Percentiles rank a stretch among this genome's conserved stretches.
These are phyloP conservation scores for Oceanites oceanicus DNA, from an alignment of 2,113 vertebrate genomes.

Conservation along the genomic window DNA sequence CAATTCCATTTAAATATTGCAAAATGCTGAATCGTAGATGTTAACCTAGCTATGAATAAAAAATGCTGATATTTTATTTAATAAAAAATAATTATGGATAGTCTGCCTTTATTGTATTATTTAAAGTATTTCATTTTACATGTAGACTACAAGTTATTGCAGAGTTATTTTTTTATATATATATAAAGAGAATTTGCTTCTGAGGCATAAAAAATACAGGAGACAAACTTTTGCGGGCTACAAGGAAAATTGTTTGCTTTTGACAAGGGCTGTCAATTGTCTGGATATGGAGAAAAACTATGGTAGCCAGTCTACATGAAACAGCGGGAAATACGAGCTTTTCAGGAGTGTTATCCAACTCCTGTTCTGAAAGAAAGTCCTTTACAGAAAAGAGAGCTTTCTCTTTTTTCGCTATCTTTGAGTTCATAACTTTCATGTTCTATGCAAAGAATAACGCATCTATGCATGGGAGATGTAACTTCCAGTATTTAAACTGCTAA, in stretches of 20 bases:
- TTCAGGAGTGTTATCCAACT: background rate
- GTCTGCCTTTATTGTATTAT: constrained; percentile 68
- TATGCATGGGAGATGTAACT: background rate
- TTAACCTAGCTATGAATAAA: constrained; percentile 75
- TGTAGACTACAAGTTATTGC: constrained; percentile 30
- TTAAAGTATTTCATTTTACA: constrained; percentile 73
- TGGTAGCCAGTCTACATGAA: background rate
- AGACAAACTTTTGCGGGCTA: constrained; percentile 8
- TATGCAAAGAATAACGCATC: background rate
- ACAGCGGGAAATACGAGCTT: background rate
- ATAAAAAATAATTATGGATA: constrained; percentile 72
- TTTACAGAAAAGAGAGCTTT: background rate
- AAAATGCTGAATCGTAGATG: constrained; percentile 73
- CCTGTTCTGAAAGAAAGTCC: constrained; percentile 8
- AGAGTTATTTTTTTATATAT: background rate
- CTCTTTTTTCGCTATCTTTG: background rate
- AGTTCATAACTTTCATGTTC: constrained; percentile 18
- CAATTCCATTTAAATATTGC: constrained; percentile 72
- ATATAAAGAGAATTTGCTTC: constrained; percentile 38
- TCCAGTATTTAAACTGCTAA: constrained; percentile 44
- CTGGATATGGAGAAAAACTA: background rate
- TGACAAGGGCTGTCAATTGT: constrained; percentile 21
- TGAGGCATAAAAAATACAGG: constrained; percentile 60
- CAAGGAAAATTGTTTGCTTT: constrained; percentile 47
- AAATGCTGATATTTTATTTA: constrained; percentile 79